Evolutionary conservation across 2,888 invertebrate genomes (phyloP).

Genomic region (Cepaea hortensis): DNA sequence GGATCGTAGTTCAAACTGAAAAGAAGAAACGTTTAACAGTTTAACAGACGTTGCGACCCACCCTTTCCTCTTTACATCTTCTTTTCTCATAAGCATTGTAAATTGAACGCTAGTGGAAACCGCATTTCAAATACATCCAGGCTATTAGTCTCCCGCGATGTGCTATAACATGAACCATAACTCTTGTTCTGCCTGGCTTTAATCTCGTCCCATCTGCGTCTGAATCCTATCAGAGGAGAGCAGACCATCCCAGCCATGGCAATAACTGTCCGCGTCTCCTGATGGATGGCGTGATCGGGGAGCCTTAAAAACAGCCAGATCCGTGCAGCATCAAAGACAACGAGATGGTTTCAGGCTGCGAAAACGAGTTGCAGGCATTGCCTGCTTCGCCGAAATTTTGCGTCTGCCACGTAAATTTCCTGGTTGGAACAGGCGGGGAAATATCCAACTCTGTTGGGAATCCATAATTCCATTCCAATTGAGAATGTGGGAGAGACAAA

Average conservation of each 20-base stretch:
- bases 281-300: constrained; percentile 42
- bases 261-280: constrained; percentile 43
- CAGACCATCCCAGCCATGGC: constrained; percentile 27
- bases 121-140: constrained; percentile 30
- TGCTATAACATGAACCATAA: constrained; percentile 40
- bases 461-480: constrained; percentile 24
- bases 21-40: constrained; percentile 25
- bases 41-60: constrained; percentile 20
- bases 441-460: not conserved
- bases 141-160: constrained; percentile 40
- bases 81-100: constrained; percentile 21
- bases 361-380: constrained; percentile 8
- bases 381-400: not conserved
- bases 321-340: constrained; percentile 37
- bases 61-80: not conserved
- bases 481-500: not conserved
- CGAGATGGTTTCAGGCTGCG: constrained; percentile 33
- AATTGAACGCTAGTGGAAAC: constrained; percentile 32
- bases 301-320: constrained; percentile 38
- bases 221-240: constrained; percentile 35
- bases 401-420: constrained; percentile 21
- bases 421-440: not conserved
- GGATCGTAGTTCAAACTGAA: constrained; percentile 18
- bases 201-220: constrained; percentile 40
- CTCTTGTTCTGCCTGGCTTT: constrained; percentile 40